Percentiles rank a stretch among this genome's conserved stretches.
These are phyloP conservation scores for Heliconius hewitsoni DNA, from an alignment of 1,140 invertebrate species.

Conservation along the genomic window DNA sequence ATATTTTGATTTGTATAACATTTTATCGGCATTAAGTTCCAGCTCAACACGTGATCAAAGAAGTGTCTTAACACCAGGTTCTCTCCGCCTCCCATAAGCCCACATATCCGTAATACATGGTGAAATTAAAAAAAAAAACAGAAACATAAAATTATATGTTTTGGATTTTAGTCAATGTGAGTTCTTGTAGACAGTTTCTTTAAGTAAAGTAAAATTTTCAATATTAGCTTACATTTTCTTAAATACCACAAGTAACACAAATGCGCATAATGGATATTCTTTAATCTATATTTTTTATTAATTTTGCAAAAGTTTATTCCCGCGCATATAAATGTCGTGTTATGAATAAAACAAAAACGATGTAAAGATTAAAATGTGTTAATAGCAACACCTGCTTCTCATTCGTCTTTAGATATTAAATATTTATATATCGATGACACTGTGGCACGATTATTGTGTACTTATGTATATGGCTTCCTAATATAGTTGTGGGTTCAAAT, in stretches of 20 bases:
- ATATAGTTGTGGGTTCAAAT: neutral
- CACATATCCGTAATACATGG: too few species aligned
- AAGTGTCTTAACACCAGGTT: too few species aligned
- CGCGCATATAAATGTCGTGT: neutral
- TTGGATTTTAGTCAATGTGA: too few species aligned
- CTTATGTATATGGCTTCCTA: neutral
- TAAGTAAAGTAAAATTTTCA: too few species aligned
- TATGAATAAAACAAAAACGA: neutral
- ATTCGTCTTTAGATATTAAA: neutral
- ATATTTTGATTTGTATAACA: too few species aligned
- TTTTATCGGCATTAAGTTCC: too few species aligned
- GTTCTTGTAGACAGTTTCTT: too few species aligned
- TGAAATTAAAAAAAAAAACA: too few species aligned
- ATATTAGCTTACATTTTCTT: too few species aligned
- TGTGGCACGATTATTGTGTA: neutral
- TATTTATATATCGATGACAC: neutral
- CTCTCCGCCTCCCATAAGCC: too few species aligned
- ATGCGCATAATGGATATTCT: neutral
- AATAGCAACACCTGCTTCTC: conserved; percentile 4
- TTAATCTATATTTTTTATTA: neutral
- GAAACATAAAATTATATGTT: too few species aligned
- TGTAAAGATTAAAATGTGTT: conserved; percentile 2
- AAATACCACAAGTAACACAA: neutral
- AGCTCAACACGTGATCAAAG: too few species aligned
- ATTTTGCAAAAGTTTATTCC: neutral